Evolutionary conservation across 2,888 invertebrate genomes (phyloP).

Genomic region (Eupithecia tripunctaria): DNA sequence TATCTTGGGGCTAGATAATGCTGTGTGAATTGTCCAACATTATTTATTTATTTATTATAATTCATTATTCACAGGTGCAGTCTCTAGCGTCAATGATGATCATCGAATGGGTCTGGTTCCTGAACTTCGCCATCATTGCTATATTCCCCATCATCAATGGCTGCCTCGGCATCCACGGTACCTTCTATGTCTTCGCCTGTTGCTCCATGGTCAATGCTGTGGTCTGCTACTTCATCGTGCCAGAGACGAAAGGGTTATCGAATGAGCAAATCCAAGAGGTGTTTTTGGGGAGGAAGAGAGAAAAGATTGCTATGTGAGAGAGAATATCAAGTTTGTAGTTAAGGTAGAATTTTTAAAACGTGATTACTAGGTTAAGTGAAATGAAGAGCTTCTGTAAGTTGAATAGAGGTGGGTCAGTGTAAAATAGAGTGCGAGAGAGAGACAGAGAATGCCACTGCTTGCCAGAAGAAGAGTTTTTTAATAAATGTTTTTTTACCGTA

Average conservation of each 20-base stretch:
- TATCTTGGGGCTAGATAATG: too few relatives aligned
- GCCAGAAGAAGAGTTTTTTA: constrained; percentile 6
- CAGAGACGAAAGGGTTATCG: constrained; percentile 79
- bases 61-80: constrained; percentile 60
- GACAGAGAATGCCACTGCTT: not conserved
- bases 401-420: not conserved
- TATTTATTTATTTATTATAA: too few relatives aligned
- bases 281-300: constrained; percentile 43
- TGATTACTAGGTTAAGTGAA: not conserved
- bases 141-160: constrained; percentile 66
- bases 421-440: not conserved
- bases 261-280: constrained; percentile 69
- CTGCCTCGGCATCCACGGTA: constrained; percentile 65
- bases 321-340: not conserved
- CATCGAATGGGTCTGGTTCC: constrained; percentile 73
- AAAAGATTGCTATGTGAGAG: constrained; percentile 2
- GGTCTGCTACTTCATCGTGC: constrained; percentile 63
- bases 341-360: not conserved
- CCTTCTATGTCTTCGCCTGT: constrained; percentile 70
- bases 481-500: constrained; percentile 6
- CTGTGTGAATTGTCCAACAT: too few relatives aligned
- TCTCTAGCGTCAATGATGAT: constrained; percentile 70
- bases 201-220: constrained; percentile 59
- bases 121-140: constrained; percentile 73
- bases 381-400: not conserved